Evolutionary conservation across 2,888 invertebrate species (phyloP), one percentile per base, ranked within the genome.

Genomic region (Eupithecia dodoneata): DNA sequence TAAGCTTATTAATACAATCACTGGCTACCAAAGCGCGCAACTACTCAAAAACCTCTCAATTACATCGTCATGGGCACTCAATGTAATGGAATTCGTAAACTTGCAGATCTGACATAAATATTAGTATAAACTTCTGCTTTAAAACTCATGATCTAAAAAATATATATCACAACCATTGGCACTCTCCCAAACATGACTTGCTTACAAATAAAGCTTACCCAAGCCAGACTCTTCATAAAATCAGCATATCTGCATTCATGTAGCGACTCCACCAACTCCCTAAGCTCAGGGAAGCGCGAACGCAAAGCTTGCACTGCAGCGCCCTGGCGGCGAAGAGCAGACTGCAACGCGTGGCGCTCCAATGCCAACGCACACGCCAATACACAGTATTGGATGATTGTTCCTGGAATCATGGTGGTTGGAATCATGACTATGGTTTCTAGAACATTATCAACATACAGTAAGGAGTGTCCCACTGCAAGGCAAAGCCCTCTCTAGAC

Each of bases 161-260:
- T n/a, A 2, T 55, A 55, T 18, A 9, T 9, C n/a, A 55, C 18
- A 55, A 55, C 15, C 55, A 55, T 55, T 55, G 55, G 59, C 59
- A 59, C 18, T 59, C 59, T 59, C 0, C 18, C 59, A 59, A 59
- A 59, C 18, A 59, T 59, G 59, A 59, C 59, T 59, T 18, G 18
- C 6, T 52, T 15, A 52, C 6, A 52, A 52, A 52, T 2, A 15
- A n/a, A 52, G 15, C 76, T 67, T 86, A 95, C 95, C 95, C 95
- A 95, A 79, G 95, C 95, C 71, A 95, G 90, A 83, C 95, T 95
- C 87, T 95, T 95, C 90, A 95, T 90, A 93, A 99, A 99, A 83
- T 99, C 97, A n/a, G 97, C 97, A 90, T 99, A 99, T 81, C 98
- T 97, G 87, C 99, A 99, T 86, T 98, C 98, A 89, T 99, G 99